Evolutionary conservation across 2,888 invertebrate species (phyloP).

Genomic region (Xestoiulus laeticollis): DNA sequence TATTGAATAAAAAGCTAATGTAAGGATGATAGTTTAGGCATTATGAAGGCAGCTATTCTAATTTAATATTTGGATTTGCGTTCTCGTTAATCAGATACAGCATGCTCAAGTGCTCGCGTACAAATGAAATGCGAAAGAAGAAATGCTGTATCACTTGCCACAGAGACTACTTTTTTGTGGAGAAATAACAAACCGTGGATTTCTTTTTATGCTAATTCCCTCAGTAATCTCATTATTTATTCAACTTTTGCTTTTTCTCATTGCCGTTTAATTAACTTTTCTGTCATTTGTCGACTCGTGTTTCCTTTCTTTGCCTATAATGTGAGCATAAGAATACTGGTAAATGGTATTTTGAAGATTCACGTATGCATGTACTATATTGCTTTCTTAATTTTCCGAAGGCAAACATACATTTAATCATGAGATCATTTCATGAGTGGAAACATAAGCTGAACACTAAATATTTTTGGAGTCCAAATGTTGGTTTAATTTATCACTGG

Average conservation of each 20-base stretch:
- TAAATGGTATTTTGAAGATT: background rate
- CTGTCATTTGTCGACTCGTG: background rate
- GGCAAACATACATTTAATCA: too few relatives aligned
- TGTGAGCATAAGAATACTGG: background rate
- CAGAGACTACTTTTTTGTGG: background rate
- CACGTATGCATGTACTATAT: background rate
- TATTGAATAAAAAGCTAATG: slow-evolving; percentile 15
- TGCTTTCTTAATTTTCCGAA: background rate
- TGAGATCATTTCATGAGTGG: too few relatives aligned
- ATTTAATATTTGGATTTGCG: background rate
- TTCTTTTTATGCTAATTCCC: slow-evolving; percentile 5
- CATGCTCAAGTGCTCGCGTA: background rate
- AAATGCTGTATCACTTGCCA: background rate
- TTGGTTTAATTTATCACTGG: too few relatives aligned
- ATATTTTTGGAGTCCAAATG: too few relatives aligned
- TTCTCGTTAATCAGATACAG: background rate
- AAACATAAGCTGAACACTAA: too few relatives aligned
- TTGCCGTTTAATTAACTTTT: background rate
- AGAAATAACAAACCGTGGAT: slow-evolving; percentile 6
- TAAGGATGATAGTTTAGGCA: background rate
- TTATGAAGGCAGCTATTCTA: slow-evolving; percentile 1
- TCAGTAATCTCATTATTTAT: background rate
- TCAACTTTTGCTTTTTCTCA: background rate
- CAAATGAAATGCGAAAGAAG: background rate
- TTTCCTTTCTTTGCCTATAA: background rate